phyloP scores from a whole-genome alignment of 2,797 vertebrate species.

The Paramormyrops hopkinsi region DNA sequence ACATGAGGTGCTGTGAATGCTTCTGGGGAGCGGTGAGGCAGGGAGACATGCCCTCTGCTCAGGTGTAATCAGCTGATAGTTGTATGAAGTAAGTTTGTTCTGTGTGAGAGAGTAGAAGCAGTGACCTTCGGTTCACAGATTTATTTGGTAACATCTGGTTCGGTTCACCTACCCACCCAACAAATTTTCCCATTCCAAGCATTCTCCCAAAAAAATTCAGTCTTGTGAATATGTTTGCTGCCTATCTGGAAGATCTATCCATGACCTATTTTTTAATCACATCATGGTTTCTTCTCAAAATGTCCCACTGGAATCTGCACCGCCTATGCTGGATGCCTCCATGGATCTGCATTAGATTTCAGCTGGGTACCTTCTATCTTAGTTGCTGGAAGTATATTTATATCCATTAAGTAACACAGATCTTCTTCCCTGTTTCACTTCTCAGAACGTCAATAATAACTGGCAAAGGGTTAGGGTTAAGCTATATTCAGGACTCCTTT shows the following conservation, averaged over 20 bases:
- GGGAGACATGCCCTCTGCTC: background rate
- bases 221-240: background rate
- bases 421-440: background rate
- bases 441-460: background rate
- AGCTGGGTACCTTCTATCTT: background rate
- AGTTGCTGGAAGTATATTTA: background rate
- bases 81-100: background rate
- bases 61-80: background rate
- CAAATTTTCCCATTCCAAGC: background rate
- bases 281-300: background rate
- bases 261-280: background rate
- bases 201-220: background rate
- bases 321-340: background rate
- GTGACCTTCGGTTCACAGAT: background rate
- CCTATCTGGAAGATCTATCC: background rate
- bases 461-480: background rate
- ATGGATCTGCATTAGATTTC: background rate
- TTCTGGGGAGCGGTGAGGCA: background rate
- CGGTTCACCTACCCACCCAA: background rate
- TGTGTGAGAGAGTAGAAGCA: background rate
- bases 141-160: background rate
- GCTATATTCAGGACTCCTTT: background rate
- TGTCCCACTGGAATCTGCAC: background rate
- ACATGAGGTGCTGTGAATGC: background rate
- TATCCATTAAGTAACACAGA: slow-evolving; percentile 1